Conservation (phyloP, 2,888 invertebrate species). For the Conus canariensis region DNA sequence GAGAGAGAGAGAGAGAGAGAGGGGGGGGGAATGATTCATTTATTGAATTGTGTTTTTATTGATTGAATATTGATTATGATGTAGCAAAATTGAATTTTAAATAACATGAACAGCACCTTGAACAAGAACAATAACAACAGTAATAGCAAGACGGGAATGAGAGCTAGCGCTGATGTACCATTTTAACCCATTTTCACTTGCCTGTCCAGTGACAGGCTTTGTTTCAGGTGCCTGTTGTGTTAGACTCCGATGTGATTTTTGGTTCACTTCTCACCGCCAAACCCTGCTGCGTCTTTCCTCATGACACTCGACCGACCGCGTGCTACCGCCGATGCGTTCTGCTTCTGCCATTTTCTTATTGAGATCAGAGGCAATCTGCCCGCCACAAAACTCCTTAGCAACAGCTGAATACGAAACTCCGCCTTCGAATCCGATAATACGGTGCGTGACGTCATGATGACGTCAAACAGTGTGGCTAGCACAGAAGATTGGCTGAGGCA, state of each 20-base stretch:
- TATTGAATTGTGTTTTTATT: too few relatives aligned
- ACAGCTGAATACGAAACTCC: constrained; percentile 71
- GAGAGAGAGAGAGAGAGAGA: too few relatives aligned
- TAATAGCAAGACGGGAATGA: background rate
- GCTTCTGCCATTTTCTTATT: constrained; percentile 36
- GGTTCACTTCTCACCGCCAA: background rate
- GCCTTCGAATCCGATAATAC: constrained; percentile 60
- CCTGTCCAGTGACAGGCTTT: background rate
- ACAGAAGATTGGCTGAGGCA: constrained; percentile 50
- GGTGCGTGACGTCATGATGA: constrained; percentile 57
- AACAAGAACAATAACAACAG: background rate
- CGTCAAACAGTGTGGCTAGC: constrained; percentile 52
- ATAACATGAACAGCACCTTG: background rate
- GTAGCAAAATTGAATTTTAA: background rate
- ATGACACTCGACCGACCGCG: constrained; percentile 1
- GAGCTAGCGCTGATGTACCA: too few relatives aligned
- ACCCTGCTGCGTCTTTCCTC: constrained; percentile 22
- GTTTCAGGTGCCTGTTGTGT: constrained; percentile 6
- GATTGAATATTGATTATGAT: too few relatives aligned
- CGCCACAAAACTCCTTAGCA: constrained; percentile 63
- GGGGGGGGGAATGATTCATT: too few relatives aligned
- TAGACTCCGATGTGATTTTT: background rate
- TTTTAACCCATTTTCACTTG: background rate
- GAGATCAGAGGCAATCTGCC: constrained; percentile 32
- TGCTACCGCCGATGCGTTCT: constrained; percentile 5